phyloP scores from a whole-genome alignment of 2,797 vertebrate genomes.

The Ptychadena robeensis region DNA sequence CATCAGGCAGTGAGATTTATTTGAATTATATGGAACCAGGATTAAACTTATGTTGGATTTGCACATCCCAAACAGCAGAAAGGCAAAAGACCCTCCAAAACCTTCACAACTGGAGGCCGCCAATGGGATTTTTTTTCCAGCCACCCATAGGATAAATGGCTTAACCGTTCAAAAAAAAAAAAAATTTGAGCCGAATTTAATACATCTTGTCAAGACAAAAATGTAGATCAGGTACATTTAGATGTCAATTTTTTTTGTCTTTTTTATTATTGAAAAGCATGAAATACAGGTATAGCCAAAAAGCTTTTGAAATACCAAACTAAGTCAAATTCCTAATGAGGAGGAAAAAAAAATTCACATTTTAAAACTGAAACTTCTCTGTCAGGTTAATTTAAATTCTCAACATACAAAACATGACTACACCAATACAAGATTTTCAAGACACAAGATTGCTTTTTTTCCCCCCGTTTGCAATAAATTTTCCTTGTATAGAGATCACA shows the following conservation, averaged over 20 bases:
- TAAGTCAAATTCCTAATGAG: constrained; percentile 81
- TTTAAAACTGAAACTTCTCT: constrained; percentile 85
- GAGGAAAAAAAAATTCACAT: constrained; percentile 76
- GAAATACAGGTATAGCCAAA: constrained; percentile 97
- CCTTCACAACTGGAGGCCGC: constrained; percentile 28
- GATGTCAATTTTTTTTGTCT: constrained; percentile 92
- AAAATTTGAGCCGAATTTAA: constrained; percentile 83
- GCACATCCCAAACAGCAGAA: constrained; percentile 78
- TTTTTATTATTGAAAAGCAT: constrained; percentile 98
- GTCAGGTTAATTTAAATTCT: constrained; percentile 86
- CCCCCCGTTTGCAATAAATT: constrained; percentile 63
- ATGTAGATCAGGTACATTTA: constrained; percentile 91
- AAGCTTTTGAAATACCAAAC: constrained; percentile 90
- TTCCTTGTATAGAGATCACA: constrained; percentile 73
- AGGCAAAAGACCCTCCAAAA: constrained; percentile 80
- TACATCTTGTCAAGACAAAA: constrained; percentile 87
- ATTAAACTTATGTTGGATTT: constrained; percentile 75
- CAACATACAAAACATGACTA: constrained; percentile 93
- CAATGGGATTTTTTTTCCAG: constrained; percentile 11
- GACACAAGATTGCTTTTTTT: constrained; percentile 79
- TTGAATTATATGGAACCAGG: constrained; percentile 76
- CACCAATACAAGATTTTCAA: constrained; percentile 91
- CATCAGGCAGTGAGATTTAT: constrained; percentile 6
- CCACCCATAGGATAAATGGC: constrained; percentile 62
- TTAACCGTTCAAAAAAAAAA: constrained; percentile 76